Evolutionary conservation across 2,797 vertebrate species (phyloP).

Genomic region (Percopsis omiscomaycus): DNA sequence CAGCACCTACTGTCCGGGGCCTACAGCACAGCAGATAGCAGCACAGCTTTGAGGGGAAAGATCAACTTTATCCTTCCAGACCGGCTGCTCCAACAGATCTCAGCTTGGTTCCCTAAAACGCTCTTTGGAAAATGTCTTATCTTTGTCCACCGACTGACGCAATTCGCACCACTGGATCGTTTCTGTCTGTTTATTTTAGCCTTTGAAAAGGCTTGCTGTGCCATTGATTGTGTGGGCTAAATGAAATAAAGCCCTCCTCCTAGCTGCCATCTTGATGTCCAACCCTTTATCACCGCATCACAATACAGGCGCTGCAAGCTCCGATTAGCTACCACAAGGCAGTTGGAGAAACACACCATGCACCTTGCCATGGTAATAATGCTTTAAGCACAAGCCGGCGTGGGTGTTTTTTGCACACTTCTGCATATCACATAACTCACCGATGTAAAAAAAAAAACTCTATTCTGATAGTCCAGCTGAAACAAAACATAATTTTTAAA

Average conservation of each 20-base stretch:
- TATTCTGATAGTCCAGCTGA: too few species aligned
- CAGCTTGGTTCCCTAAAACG: conserved; percentile 22
- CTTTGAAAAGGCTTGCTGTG: conserved; percentile 50
- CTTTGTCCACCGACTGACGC: conserved; percentile 30
- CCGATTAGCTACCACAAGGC: conserved; percentile 33
- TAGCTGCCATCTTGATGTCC: conserved; percentile 25
- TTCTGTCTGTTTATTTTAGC: conserved; percentile 58
- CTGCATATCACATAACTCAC: too few species aligned
- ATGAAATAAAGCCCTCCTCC: conserved; percentile 66
- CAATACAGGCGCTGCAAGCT: conserved; percentile 26
- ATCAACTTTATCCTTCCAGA: conserved; percentile 64
- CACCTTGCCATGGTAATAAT: conserved; percentile 49
- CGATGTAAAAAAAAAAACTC: too few species aligned
- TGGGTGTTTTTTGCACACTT: conserved; percentile 4
- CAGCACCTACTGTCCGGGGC: conserved; percentile 55
- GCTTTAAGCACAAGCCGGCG: conserved; percentile 39
- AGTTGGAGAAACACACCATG: conserved; percentile 40
- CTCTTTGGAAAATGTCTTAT: conserved; percentile 58
- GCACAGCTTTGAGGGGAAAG: conserved; percentile 51
- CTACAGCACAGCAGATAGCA: conserved; percentile 59
- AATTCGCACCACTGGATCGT: conserved; percentile 47
- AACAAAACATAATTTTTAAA: too few species aligned
- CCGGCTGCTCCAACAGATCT: conserved; percentile 37
- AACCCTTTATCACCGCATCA: conserved; percentile 43
- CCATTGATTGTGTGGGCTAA: conserved; percentile 61